Evolutionary conservation across 2,888 invertebrate species (phyloP), one percentile per base, ranked within the genome.

Genomic region (Osedax fenrisi): DNA sequence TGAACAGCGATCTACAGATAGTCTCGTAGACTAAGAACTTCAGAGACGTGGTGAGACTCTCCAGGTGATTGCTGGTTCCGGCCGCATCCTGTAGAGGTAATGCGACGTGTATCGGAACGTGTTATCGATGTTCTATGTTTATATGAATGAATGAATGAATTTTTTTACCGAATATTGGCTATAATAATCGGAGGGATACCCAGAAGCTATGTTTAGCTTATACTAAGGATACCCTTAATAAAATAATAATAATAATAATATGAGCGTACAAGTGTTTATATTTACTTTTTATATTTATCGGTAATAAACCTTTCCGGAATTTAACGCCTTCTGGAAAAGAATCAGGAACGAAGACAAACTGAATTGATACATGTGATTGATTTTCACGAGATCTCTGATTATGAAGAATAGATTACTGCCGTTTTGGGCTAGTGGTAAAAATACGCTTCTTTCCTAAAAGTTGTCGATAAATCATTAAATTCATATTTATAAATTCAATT

Each of bases 1-100:
- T 90, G 80, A 90, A 89, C 27, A 90, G 87, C 2, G 90, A 90
- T 75, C 90, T 86, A 59, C 89, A 89, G 75, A 91, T 87, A 80
- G 89, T 89, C 76, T 88, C 87, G 82, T 90, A 92, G 3, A 89
- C 87, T 27, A 83, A 79, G 23, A 81, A 80, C 79, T 84, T 83
- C 59, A 87, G 81, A 21, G 80, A 80, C 1, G 81, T 77, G 13
- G 80, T 80, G 70, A 85, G 79, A 5, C 80, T 80, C 74, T 83
- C 81, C 26, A 73, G 90, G 91, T 68, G 68, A 17, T 17, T 2
- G 89, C 86, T 26, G 82, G 78, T 3, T 80, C 79, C 77, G 83
- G 82, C 56, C 86, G 81, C 23, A 80, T 80, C 2, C 81, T 77
- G 5, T 80, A 80, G n/a, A n/a, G n/a, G n/a, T n/a, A n/a, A n/a